Evolutionary conservation across 2,797 vertebrate species (phyloP), one percentile per base, ranked within the genome.

Genomic region (Sylvia borin): DNA sequence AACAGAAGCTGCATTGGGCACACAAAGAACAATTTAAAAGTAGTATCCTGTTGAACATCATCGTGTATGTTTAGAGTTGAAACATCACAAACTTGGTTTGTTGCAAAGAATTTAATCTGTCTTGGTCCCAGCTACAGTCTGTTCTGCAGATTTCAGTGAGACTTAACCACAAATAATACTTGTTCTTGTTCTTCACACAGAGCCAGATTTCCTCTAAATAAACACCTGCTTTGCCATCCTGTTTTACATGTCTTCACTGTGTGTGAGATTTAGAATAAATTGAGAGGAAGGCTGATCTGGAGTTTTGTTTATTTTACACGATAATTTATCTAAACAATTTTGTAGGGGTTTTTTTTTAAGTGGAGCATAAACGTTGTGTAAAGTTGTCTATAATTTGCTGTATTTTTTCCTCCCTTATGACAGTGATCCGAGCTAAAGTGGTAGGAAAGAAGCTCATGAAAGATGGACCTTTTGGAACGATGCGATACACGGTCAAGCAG

Each of bases 381-480:
- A 88, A 54, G 32, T 12, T 91, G 48, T 53, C 88, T 61, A 48
- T 74, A 85, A 84, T 62, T 65, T 66, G 13, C 31, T 50, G 60
- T 60, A 2, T 73, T 97, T 97, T 97, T 72, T 74, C 31, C 50
- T 96, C 17, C 95, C 32, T 97, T 68, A 43, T 65, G 73, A 40
- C 98, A 99, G 99, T 99, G 96, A 99, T 99, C 92, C 98, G 99
- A 85, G 99, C 99, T 88, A 99, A 99, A 97, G 99, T 99, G 89
- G 99, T 99, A 83, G 99, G 98, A 26, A 99, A 99, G 98, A 99
- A 99, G 97, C 97, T 99, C 5, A 97, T 99, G 98, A 98, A 98
- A 82, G 99, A 99, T 17, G 99, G 99, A 34, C 99, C 99, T 1
- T 99, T 99, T 73, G 99, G 99, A 88, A 99, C 99, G 0, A 98